Evolutionary conservation across 2,113 vertebrate genomes (phyloP).

Genomic region (Psephotus haematonotus): DNA sequence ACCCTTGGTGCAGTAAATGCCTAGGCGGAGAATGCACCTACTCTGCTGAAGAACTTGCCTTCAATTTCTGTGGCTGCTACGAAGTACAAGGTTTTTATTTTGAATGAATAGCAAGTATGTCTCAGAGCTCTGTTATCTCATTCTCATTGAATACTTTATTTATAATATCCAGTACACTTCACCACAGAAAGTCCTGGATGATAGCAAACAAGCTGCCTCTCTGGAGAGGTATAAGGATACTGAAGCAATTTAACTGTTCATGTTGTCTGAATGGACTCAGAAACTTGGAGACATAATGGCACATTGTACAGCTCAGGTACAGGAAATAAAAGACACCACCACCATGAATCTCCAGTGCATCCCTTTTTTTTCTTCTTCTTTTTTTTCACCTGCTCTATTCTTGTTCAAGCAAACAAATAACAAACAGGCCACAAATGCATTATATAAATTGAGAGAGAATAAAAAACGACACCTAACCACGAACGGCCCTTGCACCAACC

Average conservation of each 20-base stretch:
- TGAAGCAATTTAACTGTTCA: background rate
- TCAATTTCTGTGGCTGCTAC: background rate
- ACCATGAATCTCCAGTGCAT: background rate
- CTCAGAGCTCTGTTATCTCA: background rate
- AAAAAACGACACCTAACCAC: background rate
- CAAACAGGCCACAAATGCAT: background rate
- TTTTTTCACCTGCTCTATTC: background rate
- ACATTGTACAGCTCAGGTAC: background rate
- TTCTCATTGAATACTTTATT: background rate
- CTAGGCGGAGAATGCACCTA: background rate
- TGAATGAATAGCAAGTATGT: background rate
- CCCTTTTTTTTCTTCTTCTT: background rate
- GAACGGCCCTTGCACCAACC: background rate
- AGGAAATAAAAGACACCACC: background rate
- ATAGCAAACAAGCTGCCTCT: background rate
- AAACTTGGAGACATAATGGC: background rate
- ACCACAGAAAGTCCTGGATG: background rate
- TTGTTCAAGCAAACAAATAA: background rate
- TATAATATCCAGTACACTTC: background rate
- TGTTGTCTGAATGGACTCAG: background rate
- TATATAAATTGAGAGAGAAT: background rate
- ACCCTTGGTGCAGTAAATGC: background rate
- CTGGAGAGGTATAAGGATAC: background rate
- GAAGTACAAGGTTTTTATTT: background rate
- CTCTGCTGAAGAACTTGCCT: background rate